Percentiles rank a stretch among this genome's conserved stretches.
Evolutionary conservation across 2,113 vertebrate genomes (phyloP).

Genomic region (Sapayoa aenigma): DNA sequence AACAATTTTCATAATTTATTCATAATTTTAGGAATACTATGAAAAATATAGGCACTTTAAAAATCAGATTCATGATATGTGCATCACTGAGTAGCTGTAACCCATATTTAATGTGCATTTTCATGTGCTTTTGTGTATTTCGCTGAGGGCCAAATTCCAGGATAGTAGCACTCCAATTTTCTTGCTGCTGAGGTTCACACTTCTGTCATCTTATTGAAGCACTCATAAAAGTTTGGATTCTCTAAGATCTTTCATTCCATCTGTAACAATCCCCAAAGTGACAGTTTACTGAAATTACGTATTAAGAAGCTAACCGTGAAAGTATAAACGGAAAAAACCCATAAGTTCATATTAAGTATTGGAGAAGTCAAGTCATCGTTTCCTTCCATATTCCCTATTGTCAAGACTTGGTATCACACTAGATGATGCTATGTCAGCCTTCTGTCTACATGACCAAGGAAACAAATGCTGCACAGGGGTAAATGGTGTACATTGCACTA

Average conservation of each 20-base stretch:
- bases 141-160: neutral
- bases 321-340: neutral
- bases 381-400: neutral
- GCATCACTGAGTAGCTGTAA: neutral
- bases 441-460: neutral
- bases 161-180: neutral
- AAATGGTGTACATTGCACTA: neutral
- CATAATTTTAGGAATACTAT: neutral
- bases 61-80: neutral
- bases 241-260: neutral
- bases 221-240: neutral
- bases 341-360: neutral
- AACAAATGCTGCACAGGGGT: accelerated
- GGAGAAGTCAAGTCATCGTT: neutral
- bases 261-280: neutral
- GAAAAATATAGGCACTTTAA: neutral
- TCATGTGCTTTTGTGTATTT: neutral
- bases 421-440: neutral
- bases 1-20: slow-evolving; percentile 13
- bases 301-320: neutral
- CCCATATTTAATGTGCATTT: neutral
- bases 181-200: neutral
- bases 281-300: neutral
- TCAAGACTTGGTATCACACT: neutral
- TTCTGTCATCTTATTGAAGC: neutral